These are phyloP conservation scores for Hippopotamus amphibius DNA, from an alignment of 2,113 vertebrate species.

Conservation along the genomic window DNA sequence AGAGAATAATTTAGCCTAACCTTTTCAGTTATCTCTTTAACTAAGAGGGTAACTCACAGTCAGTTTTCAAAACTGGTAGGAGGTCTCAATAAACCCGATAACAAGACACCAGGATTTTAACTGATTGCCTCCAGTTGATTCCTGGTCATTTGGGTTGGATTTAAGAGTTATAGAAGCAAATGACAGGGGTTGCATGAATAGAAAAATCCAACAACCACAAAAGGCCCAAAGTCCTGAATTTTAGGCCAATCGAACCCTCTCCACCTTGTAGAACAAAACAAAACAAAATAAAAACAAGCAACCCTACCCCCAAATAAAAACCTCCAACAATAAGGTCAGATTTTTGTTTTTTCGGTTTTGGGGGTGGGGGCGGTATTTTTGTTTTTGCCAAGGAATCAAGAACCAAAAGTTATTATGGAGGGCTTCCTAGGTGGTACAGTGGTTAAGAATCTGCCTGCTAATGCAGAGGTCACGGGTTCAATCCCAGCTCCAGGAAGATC, in stretches of 20 bases:
- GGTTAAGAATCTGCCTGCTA: too few species aligned
- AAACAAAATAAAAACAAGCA: background rate
- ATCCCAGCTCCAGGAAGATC: too few species aligned
- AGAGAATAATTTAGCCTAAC: background rate
- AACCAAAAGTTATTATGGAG: background rate
- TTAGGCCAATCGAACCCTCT: background rate
- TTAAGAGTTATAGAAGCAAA: background rate
- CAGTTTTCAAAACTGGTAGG: conserved; percentile 22
- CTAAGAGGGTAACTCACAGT: background rate
- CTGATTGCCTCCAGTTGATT: background rate
- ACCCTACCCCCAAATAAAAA: background rate
- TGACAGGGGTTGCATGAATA: background rate
- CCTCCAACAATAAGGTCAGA: background rate
- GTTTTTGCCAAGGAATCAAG: background rate
- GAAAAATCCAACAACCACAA: background rate
- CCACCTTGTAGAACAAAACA: background rate
- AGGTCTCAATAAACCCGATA: background rate
- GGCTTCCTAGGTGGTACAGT: too few species aligned
- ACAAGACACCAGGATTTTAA: background rate
- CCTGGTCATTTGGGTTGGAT: background rate
- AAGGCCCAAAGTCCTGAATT: background rate
- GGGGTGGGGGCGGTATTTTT: background rate
- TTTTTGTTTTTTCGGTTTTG: background rate
- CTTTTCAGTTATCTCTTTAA: background rate
- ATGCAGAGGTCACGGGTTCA: too few species aligned